Conservation (phyloP, 2,797 vertebrate genomes). For the Acipenser oxyrinchus region DNA sequence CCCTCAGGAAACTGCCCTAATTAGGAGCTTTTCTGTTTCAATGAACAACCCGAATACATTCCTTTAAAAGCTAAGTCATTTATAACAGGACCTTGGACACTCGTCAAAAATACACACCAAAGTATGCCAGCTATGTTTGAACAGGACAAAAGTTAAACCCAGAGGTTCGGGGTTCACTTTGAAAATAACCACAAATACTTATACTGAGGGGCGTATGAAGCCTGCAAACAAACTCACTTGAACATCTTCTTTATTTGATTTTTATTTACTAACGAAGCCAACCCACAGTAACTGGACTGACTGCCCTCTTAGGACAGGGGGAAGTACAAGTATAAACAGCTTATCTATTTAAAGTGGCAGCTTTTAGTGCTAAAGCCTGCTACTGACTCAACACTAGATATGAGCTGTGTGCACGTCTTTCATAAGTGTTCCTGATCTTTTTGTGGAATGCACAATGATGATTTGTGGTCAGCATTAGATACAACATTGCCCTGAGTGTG, state of each 20-base stretch:
- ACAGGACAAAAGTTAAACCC: too few relatives aligned
- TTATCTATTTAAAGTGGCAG: slow-evolving; percentile 69
- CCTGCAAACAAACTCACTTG: too few relatives aligned
- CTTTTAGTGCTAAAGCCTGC: slow-evolving; percentile 33
- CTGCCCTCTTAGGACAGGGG: slow-evolving; percentile 37
- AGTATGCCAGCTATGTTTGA: background rate
- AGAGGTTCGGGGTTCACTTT: too few relatives aligned
- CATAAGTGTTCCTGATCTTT: slow-evolving; percentile 50
- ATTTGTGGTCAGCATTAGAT: slow-evolving; percentile 41
- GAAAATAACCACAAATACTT: too few relatives aligned
- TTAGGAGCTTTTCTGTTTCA: too few relatives aligned
- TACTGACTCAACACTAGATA: slow-evolving; percentile 32
- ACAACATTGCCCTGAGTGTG: too few relatives aligned
- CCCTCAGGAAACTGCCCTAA: too few relatives aligned
- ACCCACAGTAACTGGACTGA: slow-evolving; percentile 22
- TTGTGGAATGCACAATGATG: slow-evolving; percentile 40
- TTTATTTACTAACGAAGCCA: slow-evolving; percentile 43
- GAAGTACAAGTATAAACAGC: slow-evolving; percentile 41
- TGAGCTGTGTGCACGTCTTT: slow-evolving; percentile 38
- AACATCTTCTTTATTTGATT: background rate
- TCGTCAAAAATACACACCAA: slow-evolving; percentile 6
- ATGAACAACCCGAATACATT: too few relatives aligned
- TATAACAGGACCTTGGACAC: slow-evolving; percentile 36
- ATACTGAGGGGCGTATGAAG: too few relatives aligned
- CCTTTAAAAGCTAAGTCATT: too few relatives aligned